Conservation (phyloP, 2,113 vertebrate genomes). For the Ceyx melanurus region DNA sequence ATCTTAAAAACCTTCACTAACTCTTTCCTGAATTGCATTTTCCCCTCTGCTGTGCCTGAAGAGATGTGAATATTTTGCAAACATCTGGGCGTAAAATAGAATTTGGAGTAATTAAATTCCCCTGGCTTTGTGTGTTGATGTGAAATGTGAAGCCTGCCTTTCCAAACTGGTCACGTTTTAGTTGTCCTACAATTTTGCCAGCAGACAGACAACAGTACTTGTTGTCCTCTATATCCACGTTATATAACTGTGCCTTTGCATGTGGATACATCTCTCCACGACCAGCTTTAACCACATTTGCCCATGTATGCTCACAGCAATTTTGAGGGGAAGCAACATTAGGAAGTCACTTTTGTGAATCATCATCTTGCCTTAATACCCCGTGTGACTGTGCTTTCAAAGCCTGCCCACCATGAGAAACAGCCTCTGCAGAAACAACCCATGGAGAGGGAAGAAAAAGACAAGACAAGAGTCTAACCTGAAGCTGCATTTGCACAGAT, state of each 20-base stretch:
- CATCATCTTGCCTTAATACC: background rate
- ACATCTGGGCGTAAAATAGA: background rate
- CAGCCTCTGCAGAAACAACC: background rate
- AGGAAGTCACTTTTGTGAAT: background rate
- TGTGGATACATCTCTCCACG: background rate
- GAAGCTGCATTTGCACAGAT: background rate
- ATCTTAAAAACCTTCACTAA: background rate
- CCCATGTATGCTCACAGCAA: background rate
- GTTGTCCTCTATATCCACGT: background rate
- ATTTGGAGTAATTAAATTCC: background rate
- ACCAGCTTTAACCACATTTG: background rate
- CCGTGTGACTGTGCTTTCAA: accelerated
- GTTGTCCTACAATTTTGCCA: accelerated
- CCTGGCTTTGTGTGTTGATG: background rate
- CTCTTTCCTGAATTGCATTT: background rate
- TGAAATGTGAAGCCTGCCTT: background rate
- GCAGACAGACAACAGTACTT: background rate
- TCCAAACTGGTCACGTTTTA: accelerated
- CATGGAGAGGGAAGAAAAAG: background rate
- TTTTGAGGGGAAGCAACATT: background rate
- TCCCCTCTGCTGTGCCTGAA: background rate
- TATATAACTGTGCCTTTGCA: background rate
- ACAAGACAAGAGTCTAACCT: background rate
- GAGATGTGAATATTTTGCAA: accelerated
- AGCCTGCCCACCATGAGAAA: background rate